These are phyloP conservation scores for Aviceda subcristata DNA, from an alignment of 2,113 vertebrate genomes.

Conservation along the genomic window DNA sequence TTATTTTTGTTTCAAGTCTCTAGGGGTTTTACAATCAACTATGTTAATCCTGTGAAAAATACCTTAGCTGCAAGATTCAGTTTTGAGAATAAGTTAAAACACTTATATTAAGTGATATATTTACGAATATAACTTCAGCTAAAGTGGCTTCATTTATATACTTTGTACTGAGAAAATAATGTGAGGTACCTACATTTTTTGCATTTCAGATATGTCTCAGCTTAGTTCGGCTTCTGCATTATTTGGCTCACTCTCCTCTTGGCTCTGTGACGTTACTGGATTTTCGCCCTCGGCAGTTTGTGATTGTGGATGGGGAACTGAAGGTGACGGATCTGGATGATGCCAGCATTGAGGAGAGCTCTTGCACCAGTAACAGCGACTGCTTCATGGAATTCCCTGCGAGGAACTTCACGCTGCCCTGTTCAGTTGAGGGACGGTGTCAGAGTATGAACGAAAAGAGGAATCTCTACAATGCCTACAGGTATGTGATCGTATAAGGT, in stretches of 20 bases:
- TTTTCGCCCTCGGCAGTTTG: slow-evolving; percentile 90
- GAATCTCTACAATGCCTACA: slow-evolving; percentile 91
- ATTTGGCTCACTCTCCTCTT: slow-evolving; percentile 87
- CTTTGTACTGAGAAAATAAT: not conserved
- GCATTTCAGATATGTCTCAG: slow-evolving; percentile 84
- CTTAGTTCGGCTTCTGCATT: slow-evolving; percentile 84
- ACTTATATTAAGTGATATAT: not conserved
- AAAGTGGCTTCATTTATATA: not conserved
- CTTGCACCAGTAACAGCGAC: slow-evolving; percentile 70
- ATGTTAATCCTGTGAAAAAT: slow-evolving; percentile 36
- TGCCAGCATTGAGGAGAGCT: slow-evolving; percentile 81
- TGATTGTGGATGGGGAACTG: slow-evolving; percentile 84
- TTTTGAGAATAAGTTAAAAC: not conserved
- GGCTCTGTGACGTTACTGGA: slow-evolving; percentile 87
- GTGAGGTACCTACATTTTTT: not conserved
- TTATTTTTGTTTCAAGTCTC: slow-evolving; percentile 45
- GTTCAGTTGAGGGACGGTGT: slow-evolving; percentile 81
- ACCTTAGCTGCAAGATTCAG: not conserved
- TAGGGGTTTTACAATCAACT: slow-evolving; percentile 17
- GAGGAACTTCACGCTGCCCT: slow-evolving; percentile 85
- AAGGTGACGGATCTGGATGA: slow-evolving; percentile 89
- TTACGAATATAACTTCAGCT: not conserved
- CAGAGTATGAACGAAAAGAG: slow-evolving; percentile 86
- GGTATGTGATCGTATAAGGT: slow-evolving; percentile 50
- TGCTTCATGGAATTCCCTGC: slow-evolving; percentile 87